Conservation (phyloP, 1,140 invertebrate genomes). For the Parasteatoda tepidariorum region DNA sequence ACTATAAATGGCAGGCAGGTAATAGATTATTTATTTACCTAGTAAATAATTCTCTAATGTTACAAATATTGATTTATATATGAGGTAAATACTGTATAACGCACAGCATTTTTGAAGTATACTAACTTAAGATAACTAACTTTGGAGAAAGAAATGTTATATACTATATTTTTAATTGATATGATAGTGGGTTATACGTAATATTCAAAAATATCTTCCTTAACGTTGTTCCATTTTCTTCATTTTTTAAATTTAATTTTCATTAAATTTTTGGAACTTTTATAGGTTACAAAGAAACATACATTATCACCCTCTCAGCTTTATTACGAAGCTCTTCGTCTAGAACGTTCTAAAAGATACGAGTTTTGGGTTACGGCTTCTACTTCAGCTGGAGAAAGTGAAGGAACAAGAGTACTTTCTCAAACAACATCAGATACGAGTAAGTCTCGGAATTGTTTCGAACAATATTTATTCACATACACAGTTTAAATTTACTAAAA, state of each 20-base stretch:
- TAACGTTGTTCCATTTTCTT: too few species aligned
- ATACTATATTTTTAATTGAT: too few species aligned
- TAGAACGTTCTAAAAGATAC: slow-evolving; percentile 71
- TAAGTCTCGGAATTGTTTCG: too few species aligned
- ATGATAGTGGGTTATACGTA: too few species aligned
- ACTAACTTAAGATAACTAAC: not conserved
- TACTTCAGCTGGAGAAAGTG: slow-evolving; percentile 92
- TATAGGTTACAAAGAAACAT: slow-evolving; percentile 54
- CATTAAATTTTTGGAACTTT: not conserved
- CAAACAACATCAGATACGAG: slow-evolving; percentile 63
- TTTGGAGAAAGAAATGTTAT: not conserved
- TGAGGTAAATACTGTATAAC: too few species aligned
- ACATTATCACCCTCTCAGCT: slow-evolving; percentile 45
- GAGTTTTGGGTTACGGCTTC: slow-evolving; percentile 96
- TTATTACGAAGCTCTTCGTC: slow-evolving; percentile 54
- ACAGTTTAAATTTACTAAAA: too few species aligned
- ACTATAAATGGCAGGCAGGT: slow-evolving; percentile 44
- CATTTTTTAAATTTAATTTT: not conserved
- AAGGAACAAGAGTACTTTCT: slow-evolving; percentile 72
- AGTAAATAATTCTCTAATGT: not conserved
- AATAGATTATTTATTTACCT: not conserved
- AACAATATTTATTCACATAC: too few species aligned
- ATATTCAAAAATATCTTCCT: too few species aligned
- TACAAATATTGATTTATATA: too few species aligned
- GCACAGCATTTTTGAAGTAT: too few species aligned